Evolutionary conservation across 2,888 invertebrate genomes (phyloP), one percentile per base, ranked within the genome.

Genomic region (Rhogogaster chlorosoma): DNA sequence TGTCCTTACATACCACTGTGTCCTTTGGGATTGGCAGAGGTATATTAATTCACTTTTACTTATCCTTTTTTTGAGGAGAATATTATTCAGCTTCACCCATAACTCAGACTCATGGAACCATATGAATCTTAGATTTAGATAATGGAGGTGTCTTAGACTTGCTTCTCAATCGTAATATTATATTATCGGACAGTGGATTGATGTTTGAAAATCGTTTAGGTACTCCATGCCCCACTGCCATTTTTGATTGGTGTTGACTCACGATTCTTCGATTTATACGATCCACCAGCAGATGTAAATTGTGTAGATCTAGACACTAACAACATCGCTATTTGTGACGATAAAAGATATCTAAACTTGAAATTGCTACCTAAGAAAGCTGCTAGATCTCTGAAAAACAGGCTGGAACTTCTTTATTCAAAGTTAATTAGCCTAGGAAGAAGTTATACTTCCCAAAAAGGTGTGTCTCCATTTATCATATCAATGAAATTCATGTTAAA

Each of bases 1-100:
- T 99, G 99, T 93, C 99, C 99, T 0, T 99, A 99, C 94, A 99
- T 99, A 94, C 99, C 99, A 2, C 95, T 99, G 84, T 99, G 99
- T 94, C 99, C 99, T 15, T 95, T 99, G 92, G 97, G 97, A 10
- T 93, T 97, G 85, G 96, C 96, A 29, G 96, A 96, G 89, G 95
- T 96, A 80, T 2, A 3, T 49, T 26, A 6, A 45, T 42, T 29
- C 18, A 57, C 26, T 80, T 61, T 57, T 80, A 57, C 45, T 61
- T 38, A 53, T 57, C 18, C 53, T 53, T 49, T 12, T 29, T 49
- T 36, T n/a, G 38, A 42, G n/a, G 42, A n/a, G n/a, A n/a, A 18
- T 5, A 75, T 6, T 38, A 5, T 71, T n/a, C 22, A 26, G 75
- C 45, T 15, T 32, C 4, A 36, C 26, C 45, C 15, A 26, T 53